Evolutionary conservation across 2,113 vertebrate genomes (phyloP).

Genomic region (Lagopus muta): DNA sequence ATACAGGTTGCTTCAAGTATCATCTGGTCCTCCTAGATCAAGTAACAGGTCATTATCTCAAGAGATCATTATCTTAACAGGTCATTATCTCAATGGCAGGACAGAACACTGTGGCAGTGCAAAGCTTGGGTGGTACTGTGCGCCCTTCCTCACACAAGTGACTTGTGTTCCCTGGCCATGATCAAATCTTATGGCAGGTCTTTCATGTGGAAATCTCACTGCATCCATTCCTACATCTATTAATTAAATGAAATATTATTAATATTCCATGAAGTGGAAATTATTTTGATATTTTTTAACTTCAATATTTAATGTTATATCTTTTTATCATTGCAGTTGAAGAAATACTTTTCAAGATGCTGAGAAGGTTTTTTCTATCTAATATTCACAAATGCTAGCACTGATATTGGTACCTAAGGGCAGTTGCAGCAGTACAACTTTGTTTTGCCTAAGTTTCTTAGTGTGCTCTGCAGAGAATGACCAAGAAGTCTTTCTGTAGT

Average conservation of each 20-base stretch:
- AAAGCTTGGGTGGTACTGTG: not conserved
- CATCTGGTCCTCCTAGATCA: too few relatives aligned
- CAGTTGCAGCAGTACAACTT: not conserved
- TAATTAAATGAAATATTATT: not conserved
- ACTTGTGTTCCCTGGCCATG: not conserved
- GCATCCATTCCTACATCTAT: not conserved
- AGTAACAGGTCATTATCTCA: not conserved
- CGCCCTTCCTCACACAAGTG: not conserved
- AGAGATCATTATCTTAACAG: not conserved
- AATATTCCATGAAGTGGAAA: not conserved
- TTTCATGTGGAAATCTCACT: not conserved
- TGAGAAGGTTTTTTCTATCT: not conserved
- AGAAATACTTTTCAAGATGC: not conserved
- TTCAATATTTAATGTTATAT: not conserved
- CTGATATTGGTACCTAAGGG: too few relatives aligned
- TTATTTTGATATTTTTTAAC: not conserved
- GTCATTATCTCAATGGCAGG: not conserved
- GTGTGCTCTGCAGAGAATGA: not conserved
- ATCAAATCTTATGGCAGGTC: not conserved
- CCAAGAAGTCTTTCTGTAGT: not conserved
- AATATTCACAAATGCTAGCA: not conserved
- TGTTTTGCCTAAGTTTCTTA: not conserved
- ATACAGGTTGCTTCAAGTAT: not conserved
- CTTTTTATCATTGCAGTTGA: not conserved
- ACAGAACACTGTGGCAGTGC: fast-evolving